Conservation (phyloP, 2,888 invertebrate genomes). For the Rhagophthalmus giganteus region DNA sequence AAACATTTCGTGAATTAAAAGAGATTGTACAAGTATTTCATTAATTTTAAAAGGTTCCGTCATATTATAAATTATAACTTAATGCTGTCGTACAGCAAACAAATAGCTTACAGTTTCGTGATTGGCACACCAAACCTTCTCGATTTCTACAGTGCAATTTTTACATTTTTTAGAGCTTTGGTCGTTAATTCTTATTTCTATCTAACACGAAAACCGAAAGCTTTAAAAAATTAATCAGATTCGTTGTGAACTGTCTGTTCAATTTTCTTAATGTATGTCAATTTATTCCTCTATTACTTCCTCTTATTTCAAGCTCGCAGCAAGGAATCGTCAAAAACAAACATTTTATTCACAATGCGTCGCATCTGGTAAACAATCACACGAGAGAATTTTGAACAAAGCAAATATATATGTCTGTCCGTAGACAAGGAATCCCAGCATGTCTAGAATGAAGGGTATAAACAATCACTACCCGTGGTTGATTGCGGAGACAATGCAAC, state of each 20-base stretch:
- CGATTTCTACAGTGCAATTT: slow-evolving; percentile 11
- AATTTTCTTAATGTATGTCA: slow-evolving; percentile 24
- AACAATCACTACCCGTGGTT: slow-evolving; percentile 31
- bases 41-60: neutral
- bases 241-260: slow-evolving; percentile 11
- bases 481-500: slow-evolving; percentile 32
- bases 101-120: slow-evolving; percentile 1
- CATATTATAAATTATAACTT: slow-evolving; percentile 4
- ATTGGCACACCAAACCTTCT: slow-evolving; percentile 12
- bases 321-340: slow-evolving; percentile 23
- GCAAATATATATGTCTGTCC: slow-evolving; percentile 36
- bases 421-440: slow-evolving; percentile 39
- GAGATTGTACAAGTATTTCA: neutral
- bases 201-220: slow-evolving; percentile 5
- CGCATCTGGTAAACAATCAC: slow-evolving; percentile 28
- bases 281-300: slow-evolving; percentile 12
- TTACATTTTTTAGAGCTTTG: slow-evolving; percentile 6
- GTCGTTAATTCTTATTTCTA: slow-evolving; percentile 11
- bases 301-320: slow-evolving; percentile 18
- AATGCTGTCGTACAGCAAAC: slow-evolving; percentile 3
- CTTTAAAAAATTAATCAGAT: slow-evolving; percentile 18
- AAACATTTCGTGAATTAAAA: neutral
- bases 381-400: slow-evolving; percentile 29
- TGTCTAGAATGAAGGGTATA: slow-evolving; percentile 32
- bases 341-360: slow-evolving; percentile 24